Evolutionary conservation across 2,113 vertebrate species (phyloP), one percentile per base, ranked within the genome.

Genomic region (Salvelinus alpinus): DNA sequence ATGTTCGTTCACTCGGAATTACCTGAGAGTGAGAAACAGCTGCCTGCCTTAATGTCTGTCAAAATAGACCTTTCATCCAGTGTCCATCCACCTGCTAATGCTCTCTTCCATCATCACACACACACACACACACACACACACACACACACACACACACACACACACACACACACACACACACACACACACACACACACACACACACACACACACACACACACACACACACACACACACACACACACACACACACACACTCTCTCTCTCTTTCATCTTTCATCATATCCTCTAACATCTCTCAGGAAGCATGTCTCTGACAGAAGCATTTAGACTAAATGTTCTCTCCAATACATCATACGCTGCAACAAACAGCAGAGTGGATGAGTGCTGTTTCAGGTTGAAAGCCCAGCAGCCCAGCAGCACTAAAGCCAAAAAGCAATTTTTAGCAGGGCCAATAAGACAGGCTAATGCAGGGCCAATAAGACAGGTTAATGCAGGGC

Each of bases 391-490:
- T 86, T 86, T 89, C 75, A 12, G 57, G 70, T 79, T 87, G 82
- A 91, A 88, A n/a, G n/a, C n/a, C n/a, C n/a, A n/a, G n/a, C n/a
- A 90, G 89, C 85, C 73, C 59, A 25, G 64, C 59, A 25, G 64
- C 81, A 75, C 80, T 69, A 51, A 74, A 67, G 84, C 83, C 86
- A 92, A 92, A 93, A 92, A 92, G 89, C 90, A 3, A 82, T 89
- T 89, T 89, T 84, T 78, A 73, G 71, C 73, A 78, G 64, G 76
- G 78, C 87, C 78, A 87, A 87, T 89, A 87, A 87, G 38, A 44
- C 8, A 44, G 38, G 78, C 87, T 86, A 92, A 90, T 89, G 85
- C 89, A 80, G 38, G 38, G 38, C 38, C 38, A 38, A 9, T 38
- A 38, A 38, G 38, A 38, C 8, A 38, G 8, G 1, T 8, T 38